Conservation (phyloP, 2,113 vertebrate species). For the Bagarius yarrelli region DNA sequence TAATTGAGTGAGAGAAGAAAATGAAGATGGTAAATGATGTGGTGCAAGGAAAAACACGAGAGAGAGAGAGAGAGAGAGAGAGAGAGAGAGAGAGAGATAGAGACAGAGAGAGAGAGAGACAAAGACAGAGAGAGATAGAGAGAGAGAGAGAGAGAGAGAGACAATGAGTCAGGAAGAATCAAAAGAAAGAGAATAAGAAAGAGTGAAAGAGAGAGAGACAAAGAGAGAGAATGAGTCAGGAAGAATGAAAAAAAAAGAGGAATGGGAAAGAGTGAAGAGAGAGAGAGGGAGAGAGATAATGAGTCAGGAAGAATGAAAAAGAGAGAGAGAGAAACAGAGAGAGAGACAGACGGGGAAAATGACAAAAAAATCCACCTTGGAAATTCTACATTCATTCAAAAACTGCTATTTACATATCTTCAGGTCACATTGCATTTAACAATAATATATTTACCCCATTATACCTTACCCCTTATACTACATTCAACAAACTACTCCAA, state of each 20-base stretch:
- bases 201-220: constrained; percentile 46
- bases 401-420: neutral
- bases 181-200: neutral
- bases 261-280: neutral
- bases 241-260: neutral
- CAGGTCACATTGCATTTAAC: neutral
- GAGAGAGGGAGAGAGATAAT: constrained; percentile 47
- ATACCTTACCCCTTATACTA: neutral
- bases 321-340: neutral
- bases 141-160: constrained; percentile 43
- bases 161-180: neutral
- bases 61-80: neutral
- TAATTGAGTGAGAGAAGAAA: no score
- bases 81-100: neutral
- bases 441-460: neutral
- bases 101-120: neutral
- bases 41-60: no score
- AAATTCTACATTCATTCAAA: no score
- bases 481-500: neutral
- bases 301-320: neutral
- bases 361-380: no score
- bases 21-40: no score
- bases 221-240: constrained; percentile 15
- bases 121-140: no score
- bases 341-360: neutral